phyloP scores from a whole-genome alignment of 2,888 invertebrate genomes.

The Hermaeophaga mercurialis region DNA sequence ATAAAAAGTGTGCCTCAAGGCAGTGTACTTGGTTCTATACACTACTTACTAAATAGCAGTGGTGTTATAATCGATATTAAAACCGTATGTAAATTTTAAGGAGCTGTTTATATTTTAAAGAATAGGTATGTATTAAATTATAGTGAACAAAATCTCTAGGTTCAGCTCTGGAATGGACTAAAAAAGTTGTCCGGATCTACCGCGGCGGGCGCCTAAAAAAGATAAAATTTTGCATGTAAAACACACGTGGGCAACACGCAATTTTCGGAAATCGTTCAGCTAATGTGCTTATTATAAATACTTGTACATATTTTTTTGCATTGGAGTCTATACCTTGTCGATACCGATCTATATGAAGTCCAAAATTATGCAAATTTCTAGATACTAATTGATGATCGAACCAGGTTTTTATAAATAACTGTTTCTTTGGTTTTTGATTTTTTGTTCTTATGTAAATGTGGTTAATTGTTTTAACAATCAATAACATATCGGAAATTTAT shows the following conservation, averaged over 20 bases:
- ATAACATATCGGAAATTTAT: neutral
- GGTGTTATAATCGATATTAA: too few relatives aligned
- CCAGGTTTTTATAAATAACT: slow-evolving; percentile 17
- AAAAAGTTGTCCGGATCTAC: slow-evolving; percentile 12
- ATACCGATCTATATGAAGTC: slow-evolving; percentile 35
- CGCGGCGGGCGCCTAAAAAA: slow-evolving; percentile 26
- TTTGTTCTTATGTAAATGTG: neutral
- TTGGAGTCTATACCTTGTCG: slow-evolving; percentile 12
- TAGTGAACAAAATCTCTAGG: too few relatives aligned
- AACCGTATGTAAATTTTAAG: too few relatives aligned
- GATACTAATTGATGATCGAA: slow-evolving; percentile 18
- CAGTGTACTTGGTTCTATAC: too few relatives aligned
- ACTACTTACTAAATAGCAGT: too few relatives aligned
- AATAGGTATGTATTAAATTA: too few relatives aligned
- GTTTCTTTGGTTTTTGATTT: slow-evolving; percentile 10
- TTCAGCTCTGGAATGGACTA: neutral
- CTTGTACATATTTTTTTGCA: slow-evolving; percentile 24
- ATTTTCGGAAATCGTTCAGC: slow-evolving; percentile 32
- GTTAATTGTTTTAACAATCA: slow-evolving; percentile 6
- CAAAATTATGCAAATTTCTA: slow-evolving; percentile 35
- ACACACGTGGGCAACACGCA: slow-evolving; percentile 36
- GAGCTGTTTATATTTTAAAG: too few relatives aligned
- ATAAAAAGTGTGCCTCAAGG: too few relatives aligned
- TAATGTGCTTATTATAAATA: slow-evolving; percentile 32
- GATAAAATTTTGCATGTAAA: slow-evolving; percentile 31